phyloP scores from a whole-genome alignment of 2,888 invertebrate species.

The Eurytoma californica region DNA sequence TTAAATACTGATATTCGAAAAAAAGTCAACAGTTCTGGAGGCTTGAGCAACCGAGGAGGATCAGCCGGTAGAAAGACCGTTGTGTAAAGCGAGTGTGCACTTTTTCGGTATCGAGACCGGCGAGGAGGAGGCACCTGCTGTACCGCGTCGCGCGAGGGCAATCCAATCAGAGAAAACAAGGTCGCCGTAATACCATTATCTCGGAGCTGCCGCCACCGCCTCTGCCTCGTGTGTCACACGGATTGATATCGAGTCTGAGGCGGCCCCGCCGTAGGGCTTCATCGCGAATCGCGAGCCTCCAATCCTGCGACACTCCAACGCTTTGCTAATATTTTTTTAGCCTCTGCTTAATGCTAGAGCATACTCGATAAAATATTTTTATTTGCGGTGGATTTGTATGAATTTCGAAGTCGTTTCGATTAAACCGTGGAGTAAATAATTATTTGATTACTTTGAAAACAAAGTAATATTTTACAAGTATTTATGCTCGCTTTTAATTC shows the following conservation, averaged over 20 bases:
- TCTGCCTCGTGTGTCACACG: constrained; percentile 61
- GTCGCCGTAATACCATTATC: constrained; percentile 69
- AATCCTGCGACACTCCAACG: not conserved
- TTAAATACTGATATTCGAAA: not conserved
- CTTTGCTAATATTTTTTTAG: too few species aligned
- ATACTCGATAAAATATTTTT: too few species aligned
- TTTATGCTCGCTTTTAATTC: too few species aligned
- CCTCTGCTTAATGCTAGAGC: too few species aligned
- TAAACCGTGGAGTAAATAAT: too few species aligned
- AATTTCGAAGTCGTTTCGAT: too few species aligned
- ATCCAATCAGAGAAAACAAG: constrained; percentile 70
- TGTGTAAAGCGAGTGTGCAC: constrained; percentile 11
- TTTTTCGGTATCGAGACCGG: constrained; percentile 36
- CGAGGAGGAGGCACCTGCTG: not conserved
- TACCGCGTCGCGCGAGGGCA: constrained; percentile 58
- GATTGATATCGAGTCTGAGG: constrained; percentile 64
- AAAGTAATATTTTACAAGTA: too few species aligned
- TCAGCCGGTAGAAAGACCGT: not conserved
- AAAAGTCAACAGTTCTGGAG: not conserved
- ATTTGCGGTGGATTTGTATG: too few species aligned
- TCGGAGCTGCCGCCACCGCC: not conserved
- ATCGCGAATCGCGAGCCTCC: constrained; percentile 49
- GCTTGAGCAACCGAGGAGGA: too few species aligned
- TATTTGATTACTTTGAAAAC: too few species aligned
- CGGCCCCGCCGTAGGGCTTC: constrained; percentile 54